Conservation (phyloP, 1,140 invertebrate genomes). For the Drosophila murphyi region DNA sequence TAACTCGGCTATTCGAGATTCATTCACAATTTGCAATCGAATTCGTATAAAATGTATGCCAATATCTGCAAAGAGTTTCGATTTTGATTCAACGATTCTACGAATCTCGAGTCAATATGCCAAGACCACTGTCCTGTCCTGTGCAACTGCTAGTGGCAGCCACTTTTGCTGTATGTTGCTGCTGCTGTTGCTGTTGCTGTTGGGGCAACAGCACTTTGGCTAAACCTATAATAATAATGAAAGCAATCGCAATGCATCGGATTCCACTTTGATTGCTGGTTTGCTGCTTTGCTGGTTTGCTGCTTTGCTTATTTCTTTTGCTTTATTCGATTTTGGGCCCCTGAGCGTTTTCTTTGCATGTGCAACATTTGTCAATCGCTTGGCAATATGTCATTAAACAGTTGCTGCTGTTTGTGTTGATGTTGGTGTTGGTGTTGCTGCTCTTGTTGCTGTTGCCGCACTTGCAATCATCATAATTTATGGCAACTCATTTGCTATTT, state of each 20-base stretch:
- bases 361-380: slow-evolving; percentile 55
- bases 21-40: too few relatives aligned
- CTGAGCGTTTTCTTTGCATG: slow-evolving; percentile 23
- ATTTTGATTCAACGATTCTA: too few relatives aligned
- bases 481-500: slow-evolving; percentile 60
- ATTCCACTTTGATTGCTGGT: slow-evolving; percentile 15
- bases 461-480: slow-evolving; percentile 68
- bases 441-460: slow-evolving; percentile 2
- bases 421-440: slow-evolving; percentile 2
- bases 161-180: slow-evolving; percentile 4
- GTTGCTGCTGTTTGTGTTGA: slow-evolving; percentile 35
- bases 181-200: slow-evolving; percentile 1
- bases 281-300: background rate
- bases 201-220: slow-evolving; percentile 11
- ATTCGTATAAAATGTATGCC: too few relatives aligned
- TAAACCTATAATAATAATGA: slow-evolving; percentile 30
- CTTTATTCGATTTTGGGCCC: slow-evolving; percentile 15
- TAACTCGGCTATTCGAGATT: too few relatives aligned
- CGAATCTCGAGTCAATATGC: too few relatives aligned
- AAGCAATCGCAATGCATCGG: slow-evolving; percentile 5
- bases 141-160: slow-evolving; percentile 6
- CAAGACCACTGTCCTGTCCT: too few relatives aligned
- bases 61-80: too few relatives aligned
- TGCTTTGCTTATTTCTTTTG: background rate
- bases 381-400: slow-evolving; percentile 68